Evolutionary conservation across 2,888 invertebrate species (phyloP), one percentile per base, ranked within the genome.

Genomic region (Eudasyphora cyanicolor): DNA sequence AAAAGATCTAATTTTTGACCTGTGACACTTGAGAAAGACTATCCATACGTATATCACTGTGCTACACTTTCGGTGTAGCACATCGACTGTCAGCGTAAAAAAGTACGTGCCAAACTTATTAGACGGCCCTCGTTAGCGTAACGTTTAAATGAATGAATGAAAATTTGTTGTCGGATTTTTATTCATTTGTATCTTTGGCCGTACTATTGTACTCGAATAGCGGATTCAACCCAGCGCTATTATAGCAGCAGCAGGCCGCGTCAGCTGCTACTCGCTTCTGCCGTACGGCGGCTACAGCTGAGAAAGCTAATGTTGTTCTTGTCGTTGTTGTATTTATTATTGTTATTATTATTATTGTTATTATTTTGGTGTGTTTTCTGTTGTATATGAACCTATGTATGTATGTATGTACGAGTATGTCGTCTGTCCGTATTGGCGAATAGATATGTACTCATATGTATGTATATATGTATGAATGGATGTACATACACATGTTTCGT

Each of bases 131-230:
- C 67, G 51, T 67, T 27, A 0, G n/a, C 17, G 24, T 49, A 10
- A 27, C 38, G 35, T 69, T 54, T 71, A 32, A 71, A 79, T 75
- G 78, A 79, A 76, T 76, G 69, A 69, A 69, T 67, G n/a, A 60
- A 60, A 70, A 62, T 35, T 24, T 35, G 2, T 38, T 60, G 27
- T 27, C 21, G 7, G 10, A 45, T 73, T 54, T 76, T 19, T 64
- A 19, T 49, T n/a, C 69, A 19, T 74, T 24, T 76, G 64, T 71
- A 74, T 74, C 71, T 67, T 29, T 60, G 64, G 38, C 60, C 57
- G 62, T 77, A 57, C 71, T 70, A 79, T 69, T 79, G 75, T 79
- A 60, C 74, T 45, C 64, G 74, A 67, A 71, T 78, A 80, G 75
- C 75, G 78, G 75, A 80, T 80, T 80, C 74, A 67, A 70, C 45